Evolutionary conservation across 1,140 invertebrate species (phyloP), one percentile per base, ranked within the genome.

Genomic region (Neodiprion fabricii): DNA sequence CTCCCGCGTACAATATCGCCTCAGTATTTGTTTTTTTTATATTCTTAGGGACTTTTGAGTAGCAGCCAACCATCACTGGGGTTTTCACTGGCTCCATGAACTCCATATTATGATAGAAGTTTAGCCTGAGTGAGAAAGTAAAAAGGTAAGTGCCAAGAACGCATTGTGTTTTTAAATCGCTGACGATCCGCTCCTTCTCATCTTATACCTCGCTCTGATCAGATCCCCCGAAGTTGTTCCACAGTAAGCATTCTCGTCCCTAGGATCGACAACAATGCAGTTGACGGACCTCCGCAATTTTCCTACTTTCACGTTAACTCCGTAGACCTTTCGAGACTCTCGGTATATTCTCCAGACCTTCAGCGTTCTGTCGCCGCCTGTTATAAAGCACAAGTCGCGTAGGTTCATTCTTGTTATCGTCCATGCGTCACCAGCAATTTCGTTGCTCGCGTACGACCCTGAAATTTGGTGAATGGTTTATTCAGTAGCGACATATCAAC

Each of bases 211-310:
- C 47, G 89, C 83, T 82, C 89, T 90, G 47, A 93, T 82, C 10
- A 94, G 89, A 80, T 94, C 93, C 3, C 93, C 94, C 17, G 94
- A 96, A 81, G 93, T 92, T 21, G 96, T 98, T 12, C 96, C 96
- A 81, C 96, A 95, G 82, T 94, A 96, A 40, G 94, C 92, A 74
- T 90, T 92, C 50, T 92, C 89, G 82, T 97, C 95, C 71, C 92
- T 90, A 2, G 87, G 83, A 78, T 92, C 91, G 47, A 94, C 85
- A 48, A 90, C 89, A 47, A 93, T 88, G 70, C 92, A 93, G 12
- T 91, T 90, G 14, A 95, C 91, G 12, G 86, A 89, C 7, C 94
- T 89, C 66, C 92, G 91, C 50, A 95, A 83, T 85, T 94, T 95
- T 5, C 92, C 92, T 50, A 95, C 84, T 70, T 91, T 91, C 1